Conservation (phyloP, 2,797 vertebrate genomes). For the Sebastes alutus region DNA sequence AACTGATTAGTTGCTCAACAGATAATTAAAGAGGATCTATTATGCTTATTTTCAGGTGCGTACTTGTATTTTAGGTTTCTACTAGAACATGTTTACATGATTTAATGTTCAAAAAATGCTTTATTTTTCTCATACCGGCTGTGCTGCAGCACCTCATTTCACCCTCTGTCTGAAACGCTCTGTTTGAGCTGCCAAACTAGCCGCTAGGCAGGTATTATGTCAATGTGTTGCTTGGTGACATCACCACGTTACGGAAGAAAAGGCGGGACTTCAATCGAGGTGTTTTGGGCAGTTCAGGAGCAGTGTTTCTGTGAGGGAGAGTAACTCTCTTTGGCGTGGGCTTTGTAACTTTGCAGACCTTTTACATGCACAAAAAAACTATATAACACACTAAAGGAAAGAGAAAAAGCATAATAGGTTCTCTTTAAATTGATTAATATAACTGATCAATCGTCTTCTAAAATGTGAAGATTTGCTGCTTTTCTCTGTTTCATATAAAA, state of each 20-base stretch:
- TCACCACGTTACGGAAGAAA: background rate
- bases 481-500: constrained; percentile 29
- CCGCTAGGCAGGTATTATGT: background rate
- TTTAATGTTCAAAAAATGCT: background rate
- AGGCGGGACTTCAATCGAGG: background rate
- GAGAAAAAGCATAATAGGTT: background rate
- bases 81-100: too few relatives aligned
- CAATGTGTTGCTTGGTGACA: background rate
- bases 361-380: background rate
- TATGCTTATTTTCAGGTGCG: background rate
- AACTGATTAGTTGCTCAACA: background rate
- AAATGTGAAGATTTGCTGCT: constrained; percentile 31
- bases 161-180: background rate
- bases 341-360: background rate
- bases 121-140: background rate
- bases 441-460: background rate
- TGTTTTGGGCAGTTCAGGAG: background rate
- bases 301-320: background rate
- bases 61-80: background rate
- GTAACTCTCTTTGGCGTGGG: background rate
- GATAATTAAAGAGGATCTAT: background rate
- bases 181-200: background rate
- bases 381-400: background rate
- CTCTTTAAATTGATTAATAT: background rate
- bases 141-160: background rate